These are phyloP conservation scores for Varanus komodoensis DNA, from an alignment of 2,113 vertebrate species.

Conservation along the genomic window DNA sequence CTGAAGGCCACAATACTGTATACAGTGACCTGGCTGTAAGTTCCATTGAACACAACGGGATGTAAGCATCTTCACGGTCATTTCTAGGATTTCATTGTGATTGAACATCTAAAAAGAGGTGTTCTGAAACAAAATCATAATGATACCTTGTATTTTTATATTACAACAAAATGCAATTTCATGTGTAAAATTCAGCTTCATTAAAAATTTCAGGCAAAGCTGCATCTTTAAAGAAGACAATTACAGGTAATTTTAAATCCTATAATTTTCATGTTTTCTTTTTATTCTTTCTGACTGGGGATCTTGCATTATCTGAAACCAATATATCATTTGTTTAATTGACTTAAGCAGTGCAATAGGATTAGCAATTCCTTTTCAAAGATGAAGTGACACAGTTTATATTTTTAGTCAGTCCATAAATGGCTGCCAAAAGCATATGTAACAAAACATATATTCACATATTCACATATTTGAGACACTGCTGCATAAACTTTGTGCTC, in stretches of 20 bases:
- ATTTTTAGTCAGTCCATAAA: constrained; percentile 53
- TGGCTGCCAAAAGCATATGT: constrained; percentile 43
- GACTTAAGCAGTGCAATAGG: constrained; percentile 54
- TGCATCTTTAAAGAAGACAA: background rate
- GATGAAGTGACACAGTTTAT: constrained; percentile 45
- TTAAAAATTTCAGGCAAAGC: background rate
- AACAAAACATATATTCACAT: too few species aligned
- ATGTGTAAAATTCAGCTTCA: background rate
- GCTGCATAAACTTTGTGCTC: constrained; percentile 28
- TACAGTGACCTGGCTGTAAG: too few species aligned
- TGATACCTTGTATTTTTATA: background rate
- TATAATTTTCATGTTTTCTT: constrained; percentile 43
- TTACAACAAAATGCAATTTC: constrained; percentile 8
- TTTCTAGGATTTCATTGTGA: background rate
- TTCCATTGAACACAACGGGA: too few species aligned
- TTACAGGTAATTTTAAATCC: constrained; percentile 48
- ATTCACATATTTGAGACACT: background rate
- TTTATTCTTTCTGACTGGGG: constrained; percentile 26
- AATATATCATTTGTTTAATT: constrained; percentile 51
- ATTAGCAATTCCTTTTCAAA: constrained; percentile 55
- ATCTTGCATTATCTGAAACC: constrained; percentile 64
- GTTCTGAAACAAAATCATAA: background rate
- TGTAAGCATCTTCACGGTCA: background rate
- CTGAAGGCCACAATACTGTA: too few species aligned
- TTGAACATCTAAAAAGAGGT: background rate